phyloP scores from a whole-genome alignment of 2,113 vertebrate species.

The Oreochromis tanganicae region DNA sequence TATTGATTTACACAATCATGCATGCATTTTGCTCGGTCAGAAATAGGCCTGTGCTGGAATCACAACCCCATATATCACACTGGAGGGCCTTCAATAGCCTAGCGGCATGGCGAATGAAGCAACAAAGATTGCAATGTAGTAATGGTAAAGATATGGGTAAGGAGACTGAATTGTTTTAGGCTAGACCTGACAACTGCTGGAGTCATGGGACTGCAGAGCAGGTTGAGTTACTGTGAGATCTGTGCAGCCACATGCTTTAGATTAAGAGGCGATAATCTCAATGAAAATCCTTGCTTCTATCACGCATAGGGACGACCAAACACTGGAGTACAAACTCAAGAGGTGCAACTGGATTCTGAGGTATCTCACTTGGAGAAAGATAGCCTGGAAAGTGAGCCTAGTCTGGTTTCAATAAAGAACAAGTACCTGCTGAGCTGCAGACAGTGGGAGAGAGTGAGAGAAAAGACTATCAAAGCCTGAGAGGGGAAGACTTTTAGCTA shows the following conservation, averaged over 20 bases:
- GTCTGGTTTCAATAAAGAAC: conserved; percentile 68
- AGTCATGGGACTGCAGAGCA: conserved; percentile 31
- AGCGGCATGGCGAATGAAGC: conserved; percentile 10
- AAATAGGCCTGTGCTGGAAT: conserved; percentile 42
- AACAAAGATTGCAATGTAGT: conserved; percentile 52
- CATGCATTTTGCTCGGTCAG: conserved; percentile 47
- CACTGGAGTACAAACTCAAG: conserved; percentile 42
- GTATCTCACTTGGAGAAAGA: conserved; percentile 39
- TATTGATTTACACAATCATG: conserved; percentile 71
- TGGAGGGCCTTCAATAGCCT: conserved; percentile 13
- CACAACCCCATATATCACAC: conserved; percentile 41
- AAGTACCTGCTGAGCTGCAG: conserved; percentile 59
- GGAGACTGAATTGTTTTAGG: conserved; percentile 29
- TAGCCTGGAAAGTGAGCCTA: conserved; percentile 41
- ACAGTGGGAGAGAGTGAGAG: conserved; percentile 23
- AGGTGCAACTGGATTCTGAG: conserved; percentile 42
- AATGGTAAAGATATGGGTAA: conserved; percentile 50
- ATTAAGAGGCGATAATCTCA: conserved; percentile 78
- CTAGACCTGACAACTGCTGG: conserved; percentile 42
- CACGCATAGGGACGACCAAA: conserved; percentile 27
- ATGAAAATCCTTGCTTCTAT: conserved; percentile 60
- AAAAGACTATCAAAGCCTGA: conserved; percentile 35
- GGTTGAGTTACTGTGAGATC: conserved; percentile 55
- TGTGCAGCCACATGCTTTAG: conserved; percentile 70
- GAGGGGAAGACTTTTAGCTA: conserved; percentile 27